A percentile compares a stretch with the other conserved stretches of the same genome.
These are phyloP conservation scores for Andrena camellia DNA, from an alignment of 2,888 invertebrate genomes.

Conservation along the genomic window DNA sequence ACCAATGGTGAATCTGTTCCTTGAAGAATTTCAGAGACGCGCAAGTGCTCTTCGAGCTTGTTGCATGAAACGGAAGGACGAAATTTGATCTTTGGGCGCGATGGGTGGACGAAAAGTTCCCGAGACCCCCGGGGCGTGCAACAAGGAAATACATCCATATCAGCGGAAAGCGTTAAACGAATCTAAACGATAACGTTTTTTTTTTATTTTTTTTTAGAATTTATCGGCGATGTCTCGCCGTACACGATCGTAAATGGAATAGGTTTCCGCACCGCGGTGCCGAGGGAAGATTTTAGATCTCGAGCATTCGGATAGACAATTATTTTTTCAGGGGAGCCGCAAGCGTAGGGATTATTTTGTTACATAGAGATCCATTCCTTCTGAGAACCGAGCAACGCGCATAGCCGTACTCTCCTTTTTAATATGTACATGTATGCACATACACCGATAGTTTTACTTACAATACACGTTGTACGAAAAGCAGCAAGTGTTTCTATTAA, in stretches of 20 bases:
- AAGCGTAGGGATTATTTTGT: conserved; percentile 27
- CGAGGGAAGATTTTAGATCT: conserved; percentile 6
- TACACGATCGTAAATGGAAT: conserved; percentile 28
- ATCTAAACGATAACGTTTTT: conserved; percentile 35
- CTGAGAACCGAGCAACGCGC: not conserved
- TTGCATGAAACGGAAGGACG: conserved; percentile 29
- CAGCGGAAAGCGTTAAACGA: conserved; percentile 51
- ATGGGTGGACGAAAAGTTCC: conserved; percentile 28
- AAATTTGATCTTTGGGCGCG: conserved; percentile 30
- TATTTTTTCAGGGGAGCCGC: conserved; percentile 18
- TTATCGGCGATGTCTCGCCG: conserved; percentile 24
- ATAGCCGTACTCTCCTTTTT: conserved; percentile 12
- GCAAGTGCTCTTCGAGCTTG: conserved; percentile 55
- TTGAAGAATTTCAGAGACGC: conserved; percentile 41
- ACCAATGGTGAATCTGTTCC: conserved; percentile 60
- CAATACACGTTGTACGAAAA: conserved; percentile 18
- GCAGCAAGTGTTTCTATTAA: not conserved
- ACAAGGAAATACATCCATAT: conserved; percentile 68
- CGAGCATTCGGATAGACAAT: conserved; percentile 5
- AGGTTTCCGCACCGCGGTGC: conserved; percentile 26
- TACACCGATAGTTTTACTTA: conserved; percentile 13
- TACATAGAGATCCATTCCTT: not conserved
- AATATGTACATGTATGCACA: conserved; percentile 19
- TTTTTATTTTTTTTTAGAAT: conserved; percentile 47
- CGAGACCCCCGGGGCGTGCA: conserved; percentile 40